A percentile compares a stretch with the other conserved stretches of the same genome.
phyloP scores from a whole-genome alignment of 2,888 invertebrate species.

The Parnassius orleans region DNA sequence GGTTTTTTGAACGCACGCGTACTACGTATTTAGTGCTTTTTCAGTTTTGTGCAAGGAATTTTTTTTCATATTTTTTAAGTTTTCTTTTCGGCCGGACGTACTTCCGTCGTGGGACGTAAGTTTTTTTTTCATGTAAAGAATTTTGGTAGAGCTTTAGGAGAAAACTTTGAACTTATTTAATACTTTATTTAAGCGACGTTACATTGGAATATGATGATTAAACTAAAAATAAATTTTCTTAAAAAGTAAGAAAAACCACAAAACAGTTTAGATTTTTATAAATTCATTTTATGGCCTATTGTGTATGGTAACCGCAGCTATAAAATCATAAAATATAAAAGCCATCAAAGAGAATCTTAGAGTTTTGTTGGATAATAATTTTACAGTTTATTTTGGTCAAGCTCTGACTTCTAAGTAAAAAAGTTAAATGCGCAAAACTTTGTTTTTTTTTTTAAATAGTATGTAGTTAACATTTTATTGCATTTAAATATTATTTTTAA shows the following conservation, averaged over 20 bases:
- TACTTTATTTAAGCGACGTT: not conserved
- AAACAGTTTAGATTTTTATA: conserved; percentile 5
- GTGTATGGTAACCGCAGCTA: conserved; percentile 41
- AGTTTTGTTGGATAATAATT: not conserved
- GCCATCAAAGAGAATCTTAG: conserved; percentile 29
- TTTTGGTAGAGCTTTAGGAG: conserved; percentile 14
- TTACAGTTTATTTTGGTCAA: not conserved
- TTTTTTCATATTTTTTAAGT: conserved; percentile 38
- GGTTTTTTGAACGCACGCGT: conserved; percentile 46
- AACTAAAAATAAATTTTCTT: not conserved
- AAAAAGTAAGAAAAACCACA: not conserved
- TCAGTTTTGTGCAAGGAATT: conserved; percentile 48
- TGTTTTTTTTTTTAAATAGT: too few relatives aligned
- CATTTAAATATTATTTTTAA: too few relatives aligned
- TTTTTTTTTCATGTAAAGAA: conserved; percentile 44
- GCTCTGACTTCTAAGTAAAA: too few relatives aligned
- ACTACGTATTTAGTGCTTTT: conserved; percentile 44
- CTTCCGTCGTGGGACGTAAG: conserved; percentile 57
- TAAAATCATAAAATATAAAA: conserved; percentile 43
- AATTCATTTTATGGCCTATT: conserved; percentile 43
- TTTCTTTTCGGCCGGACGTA: conserved; percentile 42
- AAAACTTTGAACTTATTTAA: conserved; percentile 21
- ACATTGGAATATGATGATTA: not conserved
- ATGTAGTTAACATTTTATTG: too few relatives aligned
- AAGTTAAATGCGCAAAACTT: too few relatives aligned